Evolutionary conservation across 2,888 invertebrate species (phyloP), one percentile per base, ranked within the genome.

Genomic region (Ornithoptera priamus): DNA sequence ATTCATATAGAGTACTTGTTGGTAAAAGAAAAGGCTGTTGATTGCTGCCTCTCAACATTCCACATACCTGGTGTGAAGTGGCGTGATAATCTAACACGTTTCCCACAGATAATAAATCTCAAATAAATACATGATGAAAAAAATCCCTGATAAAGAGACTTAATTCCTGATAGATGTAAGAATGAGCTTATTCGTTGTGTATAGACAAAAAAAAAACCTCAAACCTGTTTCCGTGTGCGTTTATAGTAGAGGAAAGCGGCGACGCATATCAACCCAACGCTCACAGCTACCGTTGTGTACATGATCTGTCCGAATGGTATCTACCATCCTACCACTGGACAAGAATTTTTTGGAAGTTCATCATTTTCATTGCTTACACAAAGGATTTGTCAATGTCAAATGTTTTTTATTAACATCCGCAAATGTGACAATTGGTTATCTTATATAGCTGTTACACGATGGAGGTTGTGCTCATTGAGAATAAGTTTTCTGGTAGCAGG

Each of bases 161-260:
- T 30, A 30, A 30, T 30, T 30, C 30, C 30, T 30, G 30, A 30
- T 30, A 30, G 3, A 30, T 30, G 3, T 30, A 30, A 30, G 30
- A 30, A 30, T 30, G 30, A 30, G 30, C 12, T 46, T 2, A 12
- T n/a, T n/a, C 18, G 53, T 46, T 22, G 18, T 60, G 36, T 30
- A 22, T 24, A n/a, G 24, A 30, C 18, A 12, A 50, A 30, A 57
- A 30, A n/a, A 22, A 20, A 4, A 22, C n/a, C 0, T 36, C 69
- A 57, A 67, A 70, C 70, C 70, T 70, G 30, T 61, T 60, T 70
- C 67, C 64, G 64, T 67, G 20, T 60, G 6, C 60, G 59, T 30
- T 53, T 62, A 58, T 24, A 59, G 61, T 53, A 64, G 57, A 67
- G 39, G 12, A 70, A 53, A 53, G 50, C 58, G n/a, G 58, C 50